phyloP scores from a whole-genome alignment of 2,888 invertebrate species.

The Euclidia mi region DNA sequence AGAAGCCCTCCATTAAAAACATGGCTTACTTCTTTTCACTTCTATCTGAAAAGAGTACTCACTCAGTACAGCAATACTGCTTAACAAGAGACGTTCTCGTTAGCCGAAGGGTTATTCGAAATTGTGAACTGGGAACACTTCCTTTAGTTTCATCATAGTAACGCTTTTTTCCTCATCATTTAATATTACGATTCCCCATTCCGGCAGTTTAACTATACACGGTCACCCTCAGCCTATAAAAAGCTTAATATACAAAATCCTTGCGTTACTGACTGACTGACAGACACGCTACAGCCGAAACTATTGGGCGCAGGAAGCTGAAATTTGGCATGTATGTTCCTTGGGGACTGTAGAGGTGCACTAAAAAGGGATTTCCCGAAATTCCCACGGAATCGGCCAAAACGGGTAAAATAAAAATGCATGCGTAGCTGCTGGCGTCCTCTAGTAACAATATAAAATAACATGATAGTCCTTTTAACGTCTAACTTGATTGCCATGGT shows the following conservation, averaged over 20 bases:
- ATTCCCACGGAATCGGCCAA: too few species aligned
- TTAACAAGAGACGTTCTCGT: constrained; percentile 44
- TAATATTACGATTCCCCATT: constrained; percentile 71
- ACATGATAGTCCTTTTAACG: constrained; percentile 60
- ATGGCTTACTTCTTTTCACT: constrained; percentile 42
- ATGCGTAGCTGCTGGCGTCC: too few species aligned
- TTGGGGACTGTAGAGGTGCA: too few species aligned
- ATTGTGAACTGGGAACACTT: constrained; percentile 55
- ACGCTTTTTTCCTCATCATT: constrained; percentile 68
- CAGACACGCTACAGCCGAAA: too few species aligned
- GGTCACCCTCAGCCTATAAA: constrained; percentile 68
- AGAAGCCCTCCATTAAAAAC: constrained; percentile 34
- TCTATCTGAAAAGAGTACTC: constrained; percentile 42
- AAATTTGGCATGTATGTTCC: too few species aligned
- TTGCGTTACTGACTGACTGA: too few species aligned
- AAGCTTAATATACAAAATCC: too few species aligned
- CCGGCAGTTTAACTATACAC: constrained; percentile 71
- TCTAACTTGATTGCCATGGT: too few species aligned
- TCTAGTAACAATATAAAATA: constrained; percentile 71
- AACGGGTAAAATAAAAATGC: too few species aligned
- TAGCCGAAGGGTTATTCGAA: constrained; percentile 43
- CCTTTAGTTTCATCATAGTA: constrained; percentile 47
- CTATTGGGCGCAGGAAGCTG: too few species aligned
- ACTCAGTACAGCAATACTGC: constrained; percentile 37
- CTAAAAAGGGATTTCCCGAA: too few species aligned